phyloP scores from a whole-genome alignment of 2,113 vertebrate genomes.

The Mustelus asterias region DNA sequence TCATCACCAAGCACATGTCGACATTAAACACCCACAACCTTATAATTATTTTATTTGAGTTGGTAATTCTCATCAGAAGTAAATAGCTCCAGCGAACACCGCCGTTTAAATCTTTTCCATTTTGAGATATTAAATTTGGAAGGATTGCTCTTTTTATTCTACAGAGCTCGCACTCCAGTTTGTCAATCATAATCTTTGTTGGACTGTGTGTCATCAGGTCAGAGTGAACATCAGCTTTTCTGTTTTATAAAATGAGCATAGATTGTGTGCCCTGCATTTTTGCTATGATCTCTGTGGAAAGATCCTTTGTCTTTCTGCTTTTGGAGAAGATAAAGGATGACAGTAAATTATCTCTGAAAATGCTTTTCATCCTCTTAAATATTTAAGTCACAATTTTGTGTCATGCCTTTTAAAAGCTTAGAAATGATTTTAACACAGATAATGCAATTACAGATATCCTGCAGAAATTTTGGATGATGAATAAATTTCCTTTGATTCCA shows the following conservation, averaged over 20 bases:
- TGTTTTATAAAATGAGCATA: neutral
- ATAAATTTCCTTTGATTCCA: neutral
- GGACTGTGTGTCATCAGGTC: neutral
- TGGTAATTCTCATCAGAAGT: constrained; percentile 1
- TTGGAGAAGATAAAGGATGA: neutral
- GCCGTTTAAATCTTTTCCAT: neutral
- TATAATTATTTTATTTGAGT: constrained; percentile 28
- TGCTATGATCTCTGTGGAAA: neutral
- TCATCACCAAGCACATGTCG: neutral
- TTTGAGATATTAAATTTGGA: neutral
- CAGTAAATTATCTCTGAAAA: constrained; percentile 9
- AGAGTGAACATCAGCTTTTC: neutral
- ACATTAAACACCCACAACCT: neutral
- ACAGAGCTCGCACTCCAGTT: neutral
- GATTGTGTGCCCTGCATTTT: neutral
- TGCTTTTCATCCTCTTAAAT: neutral
- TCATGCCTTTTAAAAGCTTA: neutral
- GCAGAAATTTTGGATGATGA: constrained; percentile 4
- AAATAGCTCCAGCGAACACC: neutral
- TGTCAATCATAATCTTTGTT: constrained; percentile 25
- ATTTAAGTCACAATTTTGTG: neutral
- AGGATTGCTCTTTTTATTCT: neutral
- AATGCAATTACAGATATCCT: neutral
- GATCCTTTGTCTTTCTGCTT: neutral
- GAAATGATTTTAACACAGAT: neutral